phyloP scores from a whole-genome alignment of 2,888 invertebrate species.

The Clusia tigrina region DNA sequence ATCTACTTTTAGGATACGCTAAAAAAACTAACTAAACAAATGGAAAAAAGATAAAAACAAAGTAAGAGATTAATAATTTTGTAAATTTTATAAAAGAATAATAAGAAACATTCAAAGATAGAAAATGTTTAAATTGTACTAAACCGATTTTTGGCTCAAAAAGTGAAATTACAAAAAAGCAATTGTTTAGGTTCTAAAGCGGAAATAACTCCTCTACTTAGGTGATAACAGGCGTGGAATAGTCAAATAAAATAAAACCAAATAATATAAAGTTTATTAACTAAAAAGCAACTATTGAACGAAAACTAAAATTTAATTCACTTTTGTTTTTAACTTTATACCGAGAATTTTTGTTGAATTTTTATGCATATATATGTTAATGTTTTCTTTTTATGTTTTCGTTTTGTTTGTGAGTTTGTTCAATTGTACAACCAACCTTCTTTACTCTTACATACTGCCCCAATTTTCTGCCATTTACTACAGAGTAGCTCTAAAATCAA shows the following conservation, averaged over 20 bases:
- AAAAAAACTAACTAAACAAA: conserved; percentile 34
- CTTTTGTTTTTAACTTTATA: neutral
- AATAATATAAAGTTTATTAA: neutral
- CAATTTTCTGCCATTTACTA: conserved; percentile 37
- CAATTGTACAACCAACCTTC: conserved; percentile 18
- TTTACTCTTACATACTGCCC: conserved; percentile 35
- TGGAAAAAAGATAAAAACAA: conserved; percentile 35
- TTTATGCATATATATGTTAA: neutral
- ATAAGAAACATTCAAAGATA: conserved; percentile 11
- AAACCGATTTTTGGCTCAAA: conserved; percentile 23
- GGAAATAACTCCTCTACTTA: conserved; percentile 12
- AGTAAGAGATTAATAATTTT: conserved; percentile 53
- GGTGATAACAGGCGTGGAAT: conserved; percentile 33
- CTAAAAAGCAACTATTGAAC: conserved; percentile 29
- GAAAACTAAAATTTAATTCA: neutral
- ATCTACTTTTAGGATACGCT: conserved; percentile 27
- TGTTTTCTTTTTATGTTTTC: conserved; percentile 11
- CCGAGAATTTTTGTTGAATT: conserved; percentile 18
- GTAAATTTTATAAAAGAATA: conserved; percentile 59
- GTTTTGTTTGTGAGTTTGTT: conserved; percentile 23
- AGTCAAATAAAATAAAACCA: conserved; percentile 12
- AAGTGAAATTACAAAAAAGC: conserved; percentile 32
- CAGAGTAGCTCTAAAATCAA: conserved; percentile 28
- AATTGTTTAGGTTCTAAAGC: conserved; percentile 40
- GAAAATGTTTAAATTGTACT: conserved; percentile 12